A percentile compares a stretch with the other conserved stretches of the same genome.
phyloP scores from a whole-genome alignment of 2,113 vertebrate species.

The Boulengeromyrus knoepffleri region DNA sequence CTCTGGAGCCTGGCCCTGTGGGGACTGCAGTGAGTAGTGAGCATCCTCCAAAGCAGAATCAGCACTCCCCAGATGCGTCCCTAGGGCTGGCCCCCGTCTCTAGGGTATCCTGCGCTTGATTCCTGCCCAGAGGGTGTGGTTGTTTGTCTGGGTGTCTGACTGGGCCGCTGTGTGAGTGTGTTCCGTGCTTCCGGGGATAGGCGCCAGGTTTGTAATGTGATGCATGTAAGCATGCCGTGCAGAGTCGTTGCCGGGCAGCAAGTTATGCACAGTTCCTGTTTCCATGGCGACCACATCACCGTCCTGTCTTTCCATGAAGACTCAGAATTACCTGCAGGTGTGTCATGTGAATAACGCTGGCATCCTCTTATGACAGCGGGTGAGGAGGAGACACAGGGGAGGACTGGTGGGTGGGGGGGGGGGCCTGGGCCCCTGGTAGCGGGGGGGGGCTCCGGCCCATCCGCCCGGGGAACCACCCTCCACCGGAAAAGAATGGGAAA shows the following conservation, averaged over 20 bases:
- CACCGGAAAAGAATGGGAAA: too few species aligned
- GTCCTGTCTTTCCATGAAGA: constrained; percentile 3
- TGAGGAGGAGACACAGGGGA: not conserved
- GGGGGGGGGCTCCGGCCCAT: too few species aligned
- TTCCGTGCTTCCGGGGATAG: not conserved
- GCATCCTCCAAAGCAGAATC: not conserved
- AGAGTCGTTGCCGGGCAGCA: constrained; percentile 24
- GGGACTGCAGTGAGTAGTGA: not conserved
- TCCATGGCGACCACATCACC: constrained; percentile 55
- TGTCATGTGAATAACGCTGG: not conserved
- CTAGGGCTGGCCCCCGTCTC: not conserved
- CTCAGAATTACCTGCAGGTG: not conserved
- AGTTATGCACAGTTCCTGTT: constrained; percentile 36
- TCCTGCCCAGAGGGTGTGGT: not conserved
- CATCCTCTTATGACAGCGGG: not conserved
- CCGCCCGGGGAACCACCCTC: too few species aligned
- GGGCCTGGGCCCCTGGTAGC: not conserved
- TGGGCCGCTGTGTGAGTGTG: not conserved
- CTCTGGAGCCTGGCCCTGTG: not conserved
- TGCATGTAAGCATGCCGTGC: not conserved
- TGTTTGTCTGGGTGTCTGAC: not conserved
- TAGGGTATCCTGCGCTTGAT: not conserved
- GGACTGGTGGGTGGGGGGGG: not conserved
- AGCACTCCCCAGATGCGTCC: not conserved
- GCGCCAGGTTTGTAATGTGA: not conserved